phyloP scores from a whole-genome alignment of 2,888 invertebrate genomes.

The Sarcophaga carnaria region DNA sequence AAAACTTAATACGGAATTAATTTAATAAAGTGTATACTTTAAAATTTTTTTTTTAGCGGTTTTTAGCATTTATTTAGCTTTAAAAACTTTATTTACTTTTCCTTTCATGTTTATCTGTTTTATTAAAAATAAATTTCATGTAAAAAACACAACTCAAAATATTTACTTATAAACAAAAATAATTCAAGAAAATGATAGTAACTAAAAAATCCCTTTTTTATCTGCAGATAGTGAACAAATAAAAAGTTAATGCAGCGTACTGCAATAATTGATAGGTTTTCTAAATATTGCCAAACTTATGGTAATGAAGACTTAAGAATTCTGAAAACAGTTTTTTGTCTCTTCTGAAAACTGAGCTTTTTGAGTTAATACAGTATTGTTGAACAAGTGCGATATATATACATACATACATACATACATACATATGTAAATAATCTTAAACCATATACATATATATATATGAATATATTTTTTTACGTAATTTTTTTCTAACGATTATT shows the following conservation, averaged over 20 bases:
- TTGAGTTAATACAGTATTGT: conserved; percentile 39
- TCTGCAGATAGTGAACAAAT: too few species aligned
- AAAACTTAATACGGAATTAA: conserved; percentile 35
- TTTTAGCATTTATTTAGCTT: conserved; percentile 19
- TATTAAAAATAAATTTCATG: too few species aligned
- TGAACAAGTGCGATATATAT: not conserved
- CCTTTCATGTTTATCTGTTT: too few species aligned
- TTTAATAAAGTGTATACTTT: conserved; percentile 20
- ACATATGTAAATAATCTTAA: conserved; percentile 48
- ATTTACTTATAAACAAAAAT: too few species aligned
- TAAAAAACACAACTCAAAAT: too few species aligned
- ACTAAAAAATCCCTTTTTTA: too few species aligned
- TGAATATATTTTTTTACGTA: conserved; percentile 58
- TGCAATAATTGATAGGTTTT: not conserved
- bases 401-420: not conserved
- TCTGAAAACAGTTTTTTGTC: not conserved
- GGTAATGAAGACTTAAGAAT: too few species aligned
- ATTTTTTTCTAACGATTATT: conserved; percentile 35
- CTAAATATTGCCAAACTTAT: conserved; percentile 33
- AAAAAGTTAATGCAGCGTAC: too few species aligned
- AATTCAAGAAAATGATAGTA: too few species aligned
- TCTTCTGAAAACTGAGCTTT: not conserved
- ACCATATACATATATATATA: not conserved
- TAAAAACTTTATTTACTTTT: not conserved
- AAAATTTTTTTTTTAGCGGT: not conserved